Conservation (phyloP, 2,888 invertebrate genomes). For the Cancer borealis region DNA sequence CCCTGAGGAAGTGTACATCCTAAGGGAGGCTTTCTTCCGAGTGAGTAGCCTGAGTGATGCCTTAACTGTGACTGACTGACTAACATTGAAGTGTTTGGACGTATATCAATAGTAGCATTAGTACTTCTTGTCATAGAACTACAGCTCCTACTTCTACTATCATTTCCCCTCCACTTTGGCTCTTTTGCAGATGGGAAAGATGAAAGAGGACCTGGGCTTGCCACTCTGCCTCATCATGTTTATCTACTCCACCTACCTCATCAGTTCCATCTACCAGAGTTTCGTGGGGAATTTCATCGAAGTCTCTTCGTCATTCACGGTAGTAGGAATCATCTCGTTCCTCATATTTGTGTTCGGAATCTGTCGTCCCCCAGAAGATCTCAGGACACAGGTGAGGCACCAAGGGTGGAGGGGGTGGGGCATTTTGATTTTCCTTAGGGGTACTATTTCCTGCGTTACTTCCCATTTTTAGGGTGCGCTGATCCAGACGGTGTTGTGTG, state of each 20-base stretch:
- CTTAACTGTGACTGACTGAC: no score
- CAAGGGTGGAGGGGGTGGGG: no score
- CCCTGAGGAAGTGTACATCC: background rate
- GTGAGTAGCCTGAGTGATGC: background rate
- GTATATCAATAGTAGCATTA: no score
- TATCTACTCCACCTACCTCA: background rate
- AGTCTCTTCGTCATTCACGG: background rate
- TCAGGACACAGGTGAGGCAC: constrained; percentile 4
- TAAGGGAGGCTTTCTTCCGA: background rate
- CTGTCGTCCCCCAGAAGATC: constrained; percentile 7
- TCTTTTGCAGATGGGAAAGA: background rate
- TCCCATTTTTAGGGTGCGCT: no score
- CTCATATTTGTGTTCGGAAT: background rate
- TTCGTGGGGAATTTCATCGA: background rate
- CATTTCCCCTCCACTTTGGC: background rate
- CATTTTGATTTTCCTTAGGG: no score
- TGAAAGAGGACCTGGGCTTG: background rate
- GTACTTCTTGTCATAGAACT: no score
- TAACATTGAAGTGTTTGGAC: no score
- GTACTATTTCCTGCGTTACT: no score
- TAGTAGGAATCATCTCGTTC: background rate
- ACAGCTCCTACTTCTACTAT: no score
- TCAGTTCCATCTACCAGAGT: constrained; percentile 45
- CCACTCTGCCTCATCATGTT: background rate
- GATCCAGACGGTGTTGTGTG: background rate